These are phyloP conservation scores for Oligia latruncula DNA, from an alignment of 2,888 invertebrate genomes.

Conservation along the genomic window DNA sequence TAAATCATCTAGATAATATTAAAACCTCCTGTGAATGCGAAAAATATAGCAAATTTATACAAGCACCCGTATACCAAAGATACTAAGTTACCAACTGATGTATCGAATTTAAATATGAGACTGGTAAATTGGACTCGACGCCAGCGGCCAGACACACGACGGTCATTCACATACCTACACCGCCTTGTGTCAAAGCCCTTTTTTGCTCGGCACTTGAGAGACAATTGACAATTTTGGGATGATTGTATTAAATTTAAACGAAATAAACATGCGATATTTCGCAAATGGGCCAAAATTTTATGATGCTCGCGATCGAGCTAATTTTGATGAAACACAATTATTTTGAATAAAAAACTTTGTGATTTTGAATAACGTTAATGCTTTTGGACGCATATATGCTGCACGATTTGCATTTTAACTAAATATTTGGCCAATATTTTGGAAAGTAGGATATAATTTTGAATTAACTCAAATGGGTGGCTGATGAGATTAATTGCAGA, in stretches of 20 bases:
- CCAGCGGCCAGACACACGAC: conserved; percentile 33
- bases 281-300: neutral
- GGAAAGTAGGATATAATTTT: neutral
- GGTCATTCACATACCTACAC: conserved; percentile 37
- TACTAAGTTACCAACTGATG: conserved; percentile 4
- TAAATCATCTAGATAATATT: neutral
- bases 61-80: conserved; percentile 8
- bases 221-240: conserved; percentile 39
- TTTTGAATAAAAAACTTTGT: neutral
- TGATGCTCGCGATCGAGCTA: neutral
- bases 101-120: conserved; percentile 51
- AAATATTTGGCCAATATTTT: neutral
- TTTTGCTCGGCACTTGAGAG: conserved; percentile 27
- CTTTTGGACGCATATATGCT: neutral
- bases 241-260: conserved; percentile 17
- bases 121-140: conserved; percentile 55
- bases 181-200: conserved; percentile 44
- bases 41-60: conserved; percentile 32
- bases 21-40: neutral
- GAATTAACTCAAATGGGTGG: neutral
- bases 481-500: neutral
- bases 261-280: conserved; percentile 1
- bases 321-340: neutral
- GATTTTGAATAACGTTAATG: neutral
- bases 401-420: neutral